Base-by-base conservation (phyloP, 35 echinoderm and acorn worm species). In the Lytechinus pictus region DNA sequence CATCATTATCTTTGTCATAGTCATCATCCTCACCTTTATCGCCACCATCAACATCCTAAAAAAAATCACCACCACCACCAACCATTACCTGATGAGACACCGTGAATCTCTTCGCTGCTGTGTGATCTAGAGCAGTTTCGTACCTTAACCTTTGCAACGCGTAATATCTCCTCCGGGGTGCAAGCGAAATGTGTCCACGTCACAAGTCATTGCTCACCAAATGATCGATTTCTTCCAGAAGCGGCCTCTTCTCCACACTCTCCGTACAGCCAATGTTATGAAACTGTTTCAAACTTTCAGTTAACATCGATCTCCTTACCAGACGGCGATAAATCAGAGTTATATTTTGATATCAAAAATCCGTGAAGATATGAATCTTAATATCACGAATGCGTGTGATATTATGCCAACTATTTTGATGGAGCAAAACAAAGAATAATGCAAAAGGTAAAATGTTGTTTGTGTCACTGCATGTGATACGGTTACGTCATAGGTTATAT, bases 81-180 rank as follows among this genome's bases (percentile, higher is more conserved):
- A 90, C 9, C 86, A 52, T 90, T 90, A 4, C 27, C 6, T 90
- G 11, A 29, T 27, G 14, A 27, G 10, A 90, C 28, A 90, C 29
- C 88, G 28, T 90, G 52, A 52, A 90, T 54, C 11, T 90, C 88
- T 90, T 90, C 88, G 88, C 88, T 90, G 88, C 33, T 28, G 88
- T 90, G 88, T 90, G 88, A 90, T n/a, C 28, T 33, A 90, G 52
- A 52, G 28, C 88, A 54, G 88, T 90, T 90, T 90, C 88, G 88
- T 54, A 90, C 52, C 88, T 54, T 54, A 90, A 54, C 88, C 88
- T 90, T 54, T 90, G 16, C 88, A 90, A 52, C 88, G 52, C 4
- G 12, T 27, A 90, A 90, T 11, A 28, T 21, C 52, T 90, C 88
- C 88, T 90, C 88, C 10, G 88, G 66, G 52, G 88, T 28, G 16